Evolutionary conservation across 2,797 vertebrate species (phyloP).

Genomic region (Spatula clypeata): DNA sequence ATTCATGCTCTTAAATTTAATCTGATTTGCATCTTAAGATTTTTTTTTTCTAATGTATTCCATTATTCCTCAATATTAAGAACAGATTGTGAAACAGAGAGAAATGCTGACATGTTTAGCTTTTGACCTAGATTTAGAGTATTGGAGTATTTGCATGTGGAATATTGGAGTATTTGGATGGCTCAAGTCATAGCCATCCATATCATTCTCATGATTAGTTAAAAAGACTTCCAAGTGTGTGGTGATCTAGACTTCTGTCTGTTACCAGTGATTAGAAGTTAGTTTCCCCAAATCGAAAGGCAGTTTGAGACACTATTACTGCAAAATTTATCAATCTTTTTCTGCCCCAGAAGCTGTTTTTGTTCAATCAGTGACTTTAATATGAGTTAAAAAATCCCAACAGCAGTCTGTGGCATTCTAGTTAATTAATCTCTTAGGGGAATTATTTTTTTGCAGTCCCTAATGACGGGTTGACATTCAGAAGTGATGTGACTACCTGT

Average conservation of each 20-base stretch:
- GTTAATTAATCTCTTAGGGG: slow-evolving; percentile 43
- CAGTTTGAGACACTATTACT: background rate
- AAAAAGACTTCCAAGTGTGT: background rate
- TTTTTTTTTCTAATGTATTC: background rate
- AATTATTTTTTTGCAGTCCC: background rate
- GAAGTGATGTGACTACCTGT: slow-evolving; percentile 28
- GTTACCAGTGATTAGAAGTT: background rate
- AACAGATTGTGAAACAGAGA: background rate
- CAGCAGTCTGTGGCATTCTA: slow-evolving; percentile 26
- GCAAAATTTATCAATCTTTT: background rate
- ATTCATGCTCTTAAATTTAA: background rate
- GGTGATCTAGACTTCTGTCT: background rate
- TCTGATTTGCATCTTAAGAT: background rate
- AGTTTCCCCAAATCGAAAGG: background rate
- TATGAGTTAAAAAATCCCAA: background rate
- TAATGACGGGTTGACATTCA: slow-evolving; percentile 54
- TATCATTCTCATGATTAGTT: background rate
- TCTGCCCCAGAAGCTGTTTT: background rate
- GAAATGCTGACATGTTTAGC: background rate
- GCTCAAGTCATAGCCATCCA: background rate
- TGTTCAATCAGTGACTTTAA: background rate
- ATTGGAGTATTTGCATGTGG: too few relatives aligned
- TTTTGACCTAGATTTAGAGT: background rate
- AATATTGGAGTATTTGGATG: background rate
- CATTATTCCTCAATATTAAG: background rate